Evolutionary conservation across 2,888 invertebrate genomes (phyloP).

Genomic region (Eustalomyia histrio): DNA sequence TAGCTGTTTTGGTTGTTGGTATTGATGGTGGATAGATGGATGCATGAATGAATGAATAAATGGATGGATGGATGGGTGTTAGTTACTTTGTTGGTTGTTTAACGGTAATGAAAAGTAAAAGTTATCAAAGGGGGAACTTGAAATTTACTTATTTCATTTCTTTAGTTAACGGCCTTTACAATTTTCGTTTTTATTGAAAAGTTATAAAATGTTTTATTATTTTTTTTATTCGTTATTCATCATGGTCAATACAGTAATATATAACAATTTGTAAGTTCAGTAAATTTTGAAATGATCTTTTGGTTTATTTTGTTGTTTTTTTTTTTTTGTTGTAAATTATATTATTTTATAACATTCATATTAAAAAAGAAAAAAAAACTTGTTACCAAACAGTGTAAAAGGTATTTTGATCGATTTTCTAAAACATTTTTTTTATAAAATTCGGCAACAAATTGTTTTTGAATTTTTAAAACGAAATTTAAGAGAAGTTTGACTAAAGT

Average conservation of each 20-base stretch:
- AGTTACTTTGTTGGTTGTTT: slow-evolving; percentile 39
- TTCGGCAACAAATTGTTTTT: too few species aligned
- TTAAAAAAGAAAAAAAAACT: too few species aligned
- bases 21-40: slow-evolving; percentile 7
- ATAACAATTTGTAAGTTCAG: background rate
- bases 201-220: slow-evolving; percentile 18
- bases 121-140: slow-evolving; percentile 61
- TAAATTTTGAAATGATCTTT: background rate
- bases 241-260: background rate
- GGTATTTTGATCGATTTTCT: too few species aligned
- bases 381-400: too few species aligned
- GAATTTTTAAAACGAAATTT: too few species aligned
- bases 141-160: slow-evolving; percentile 32
- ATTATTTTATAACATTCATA: too few species aligned
- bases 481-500: too few species aligned
- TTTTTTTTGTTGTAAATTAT: too few species aligned
- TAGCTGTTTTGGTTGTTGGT: background rate
- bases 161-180: slow-evolving; percentile 35
- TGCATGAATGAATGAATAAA: slow-evolving; percentile 1
- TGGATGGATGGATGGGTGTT: slow-evolving; percentile 7
- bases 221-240: background rate
- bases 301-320: background rate
- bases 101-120: slow-evolving; percentile 64
- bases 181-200: slow-evolving; percentile 32
- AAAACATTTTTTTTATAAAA: too few species aligned